Percentiles rank a stretch among this genome's conserved stretches.
phyloP scores from a whole-genome alignment of 2,797 vertebrate genomes.

The Podarcis lilfordi region DNA sequence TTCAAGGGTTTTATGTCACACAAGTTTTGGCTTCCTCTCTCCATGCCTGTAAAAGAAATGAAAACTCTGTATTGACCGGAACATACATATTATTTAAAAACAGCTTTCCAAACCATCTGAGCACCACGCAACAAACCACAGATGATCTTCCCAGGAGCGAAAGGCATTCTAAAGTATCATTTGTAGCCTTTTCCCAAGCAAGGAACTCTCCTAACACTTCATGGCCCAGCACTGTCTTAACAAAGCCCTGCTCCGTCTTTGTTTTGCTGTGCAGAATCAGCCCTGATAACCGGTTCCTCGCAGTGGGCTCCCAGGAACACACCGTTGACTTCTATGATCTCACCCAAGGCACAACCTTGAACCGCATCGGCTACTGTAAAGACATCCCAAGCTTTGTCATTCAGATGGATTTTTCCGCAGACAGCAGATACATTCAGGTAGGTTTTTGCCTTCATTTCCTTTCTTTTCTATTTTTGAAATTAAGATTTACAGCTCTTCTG shows the following conservation, averaged over 20 bases:
- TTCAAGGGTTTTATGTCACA: background rate
- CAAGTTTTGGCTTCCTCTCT: background rate
- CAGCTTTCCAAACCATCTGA: background rate
- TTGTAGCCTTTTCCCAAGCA: background rate
- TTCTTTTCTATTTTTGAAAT: background rate
- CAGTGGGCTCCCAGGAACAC: conserved; percentile 90
- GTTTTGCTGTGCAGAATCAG: conserved; percentile 85
- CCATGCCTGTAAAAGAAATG: background rate
- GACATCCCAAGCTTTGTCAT: conserved; percentile 93
- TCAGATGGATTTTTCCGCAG: conserved; percentile 95
- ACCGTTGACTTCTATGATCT: conserved; percentile 97
- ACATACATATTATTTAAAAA: background rate
- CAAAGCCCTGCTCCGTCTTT: background rate
- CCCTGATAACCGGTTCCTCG: conserved; percentile 91
- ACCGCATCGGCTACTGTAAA: conserved; percentile 94
- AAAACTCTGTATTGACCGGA: background rate
- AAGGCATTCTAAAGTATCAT: background rate
- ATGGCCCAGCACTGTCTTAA: background rate
- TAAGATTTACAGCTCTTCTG: background rate
- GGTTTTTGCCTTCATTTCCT: background rate
- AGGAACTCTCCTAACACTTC: background rate
- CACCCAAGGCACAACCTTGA: conserved; percentile 90
- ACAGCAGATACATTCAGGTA: conserved; percentile 93
- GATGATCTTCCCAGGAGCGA: background rate
- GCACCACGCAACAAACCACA: background rate